Evolutionary conservation across 1,140 invertebrate genomes (phyloP), one percentile per base, ranked within the genome.

Genomic region (Anoplophora glabripennis): DNA sequence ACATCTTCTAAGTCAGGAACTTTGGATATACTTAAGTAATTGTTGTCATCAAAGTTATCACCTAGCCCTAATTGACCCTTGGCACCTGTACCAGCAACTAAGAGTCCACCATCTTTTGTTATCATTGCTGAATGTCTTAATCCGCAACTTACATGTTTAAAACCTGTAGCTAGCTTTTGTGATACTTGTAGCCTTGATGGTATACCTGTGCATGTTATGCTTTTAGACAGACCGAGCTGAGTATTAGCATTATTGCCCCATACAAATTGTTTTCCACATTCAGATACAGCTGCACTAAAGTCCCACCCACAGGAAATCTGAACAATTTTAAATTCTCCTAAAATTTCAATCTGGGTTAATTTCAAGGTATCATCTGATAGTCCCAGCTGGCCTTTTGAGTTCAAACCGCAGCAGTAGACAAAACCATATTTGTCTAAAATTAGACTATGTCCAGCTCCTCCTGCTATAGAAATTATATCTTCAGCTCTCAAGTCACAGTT

Each of bases 331-430:
- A 82, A 77, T 64, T 80, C 78, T 71, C 78, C 78, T 34, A 83
- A 69, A 41, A 75, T 74, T 75, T 79, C 83, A 49, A 81, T 77
- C 63, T 79, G 78, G 59, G 79, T 76, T 72, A 79, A 84, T 53
- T 64, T 82, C 68, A 74, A 68, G n/a, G 70, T 81, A 61, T 74
- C 81, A 75, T 68, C 71, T 7, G 78, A 76, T 15, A 84, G 73
- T 12, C 89, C 92, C 14, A 90, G 69, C 75, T 95, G 92, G 1
- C 88, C 87, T 72, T 84, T 88, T 66, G 85, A 84, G 77, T 94
- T 96, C 88, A 89, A 93, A 4, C 94, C 93, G 80, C 92, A 95
- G 36, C 86, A 81, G 71, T 87, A 93, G 8, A 94, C 71, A 62
- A 83, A 83, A 9, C 87, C 87, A 42, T 81, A 77, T 40, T 76